Base-by-base conservation (phyloP, 2,797 vertebrate genomes). In the Clarias platycephalus region DNA sequence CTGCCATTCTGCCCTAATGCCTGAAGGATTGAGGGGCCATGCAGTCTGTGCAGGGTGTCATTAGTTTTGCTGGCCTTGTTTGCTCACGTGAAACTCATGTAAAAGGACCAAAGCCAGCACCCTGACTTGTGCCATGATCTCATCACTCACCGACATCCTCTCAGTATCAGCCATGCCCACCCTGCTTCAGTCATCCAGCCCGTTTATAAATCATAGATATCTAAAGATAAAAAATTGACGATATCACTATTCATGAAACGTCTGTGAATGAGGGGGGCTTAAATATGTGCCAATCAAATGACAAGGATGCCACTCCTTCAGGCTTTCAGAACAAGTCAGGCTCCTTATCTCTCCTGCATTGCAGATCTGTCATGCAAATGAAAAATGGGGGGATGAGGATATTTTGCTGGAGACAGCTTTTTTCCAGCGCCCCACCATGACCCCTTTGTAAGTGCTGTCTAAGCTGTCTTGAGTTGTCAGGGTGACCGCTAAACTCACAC, bases 341-440 rank as follows among this genome's bases (percentile, higher is more conserved):
- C 66, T 86, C 18, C 57, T 85, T 83, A 71, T 79, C 66, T 88
- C 12, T 81, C 62, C 88, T 85, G 89, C 86, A 87, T 81, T 90
- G 89, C 88, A 90, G 85, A 88, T 88, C 86, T 87, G 82, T 86
- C 84, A 88, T 86, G 88, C 78, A 86, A 84, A 68, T 86, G 82
- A 85, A n/a, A 60, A 88, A 80, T 68, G 60, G 82, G 76, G 63
- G 82, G 78, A 81, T 83, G 79, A 40, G 81, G 63, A 74, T 80
- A 82, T 89, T 90, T 79, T 87, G 88, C 89, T 89, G 88, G 83
- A 76, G 68, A 87, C 82, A 88, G 87, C 88, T 86, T 89, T 90
- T 84, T 80, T 70, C 16, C 58, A 66, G 55, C 71, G 85, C 82
- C 85, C 87, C 81, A 26, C 28, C 1, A 15, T 87, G 85, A 88